Conservation (phyloP, 2,113 vertebrate genomes). For the Vanacampus margaritifer region DNA sequence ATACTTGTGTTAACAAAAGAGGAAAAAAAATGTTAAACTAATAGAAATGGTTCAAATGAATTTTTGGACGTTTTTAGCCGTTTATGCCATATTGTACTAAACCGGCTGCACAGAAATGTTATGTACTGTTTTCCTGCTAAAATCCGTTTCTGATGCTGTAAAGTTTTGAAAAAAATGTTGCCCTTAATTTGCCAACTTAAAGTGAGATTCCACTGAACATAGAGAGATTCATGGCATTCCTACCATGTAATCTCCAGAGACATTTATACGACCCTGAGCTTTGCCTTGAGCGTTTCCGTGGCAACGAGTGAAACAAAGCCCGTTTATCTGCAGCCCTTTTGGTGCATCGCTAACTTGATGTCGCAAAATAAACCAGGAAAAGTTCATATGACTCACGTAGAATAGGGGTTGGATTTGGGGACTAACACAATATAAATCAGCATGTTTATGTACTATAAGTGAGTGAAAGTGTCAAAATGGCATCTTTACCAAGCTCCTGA, state of each 20-base stretch:
- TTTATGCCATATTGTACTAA: too few relatives aligned
- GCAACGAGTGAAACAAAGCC: neutral
- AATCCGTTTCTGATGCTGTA: neutral
- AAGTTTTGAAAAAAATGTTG: too few relatives aligned
- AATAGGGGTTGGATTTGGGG: too few relatives aligned
- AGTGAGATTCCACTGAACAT: neutral
- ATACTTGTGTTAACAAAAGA: too few relatives aligned
- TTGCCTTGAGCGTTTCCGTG: neutral
- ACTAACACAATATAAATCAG: neutral
- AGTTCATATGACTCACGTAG: neutral
- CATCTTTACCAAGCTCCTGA: conserved; percentile 44
- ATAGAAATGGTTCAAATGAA: too few relatives aligned
- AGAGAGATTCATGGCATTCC: neutral
- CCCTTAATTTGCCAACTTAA: neutral
- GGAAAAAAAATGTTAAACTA: too few relatives aligned
- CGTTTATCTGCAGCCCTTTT: neutral
- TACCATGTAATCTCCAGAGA: neutral
- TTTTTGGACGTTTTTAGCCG: too few relatives aligned
- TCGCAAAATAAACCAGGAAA: neutral
- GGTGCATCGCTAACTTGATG: neutral
- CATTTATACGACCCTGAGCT: neutral
- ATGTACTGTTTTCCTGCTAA: neutral
- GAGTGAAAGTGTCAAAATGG: conserved; percentile 31
- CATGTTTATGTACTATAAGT: neutral
- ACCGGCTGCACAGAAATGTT: neutral